Evolutionary conservation across 2,797 vertebrate genomes (phyloP).

Genomic region (Bradypus variegatus): DNA sequence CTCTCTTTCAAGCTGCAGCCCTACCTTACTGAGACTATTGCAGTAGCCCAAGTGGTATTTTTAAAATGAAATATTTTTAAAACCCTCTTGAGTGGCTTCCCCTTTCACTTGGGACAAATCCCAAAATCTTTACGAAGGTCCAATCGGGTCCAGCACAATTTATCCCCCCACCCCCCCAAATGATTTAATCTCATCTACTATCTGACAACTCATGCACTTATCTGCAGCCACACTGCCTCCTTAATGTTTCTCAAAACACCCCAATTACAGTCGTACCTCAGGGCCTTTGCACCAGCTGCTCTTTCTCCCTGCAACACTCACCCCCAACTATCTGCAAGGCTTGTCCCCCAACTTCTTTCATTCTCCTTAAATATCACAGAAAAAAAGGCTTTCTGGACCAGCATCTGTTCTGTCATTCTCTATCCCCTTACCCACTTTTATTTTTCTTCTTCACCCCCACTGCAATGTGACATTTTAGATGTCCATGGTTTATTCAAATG

Average conservation of each 20-base stretch:
- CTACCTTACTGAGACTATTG: background rate
- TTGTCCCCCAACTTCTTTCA: too few relatives aligned
- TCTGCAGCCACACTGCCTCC: background rate
- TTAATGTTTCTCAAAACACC: background rate
- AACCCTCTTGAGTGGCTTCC: background rate
- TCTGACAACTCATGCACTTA: too few relatives aligned
- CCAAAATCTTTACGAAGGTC: background rate
- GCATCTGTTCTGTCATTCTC: background rate
- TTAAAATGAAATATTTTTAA: background rate
- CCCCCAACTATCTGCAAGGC: background rate
- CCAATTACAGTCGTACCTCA: too few relatives aligned
- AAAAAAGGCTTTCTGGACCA: background rate
- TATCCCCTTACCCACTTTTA: background rate
- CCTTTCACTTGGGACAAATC: background rate
- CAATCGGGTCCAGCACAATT: background rate
- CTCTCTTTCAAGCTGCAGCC: background rate
- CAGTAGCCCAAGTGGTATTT: background rate
- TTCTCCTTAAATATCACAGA: background rate
- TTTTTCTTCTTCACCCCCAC: background rate
- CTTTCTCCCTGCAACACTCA: background rate
- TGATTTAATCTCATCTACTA: background rate
- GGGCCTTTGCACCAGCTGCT: background rate
- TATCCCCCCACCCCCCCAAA: background rate
- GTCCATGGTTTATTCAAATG: background rate
- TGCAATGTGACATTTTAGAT: background rate